Evolutionary conservation across 2,113 vertebrate genomes (phyloP), one percentile per base, ranked within the genome.

Genomic region (Sinocyclocheilus rhinocerous): DNA sequence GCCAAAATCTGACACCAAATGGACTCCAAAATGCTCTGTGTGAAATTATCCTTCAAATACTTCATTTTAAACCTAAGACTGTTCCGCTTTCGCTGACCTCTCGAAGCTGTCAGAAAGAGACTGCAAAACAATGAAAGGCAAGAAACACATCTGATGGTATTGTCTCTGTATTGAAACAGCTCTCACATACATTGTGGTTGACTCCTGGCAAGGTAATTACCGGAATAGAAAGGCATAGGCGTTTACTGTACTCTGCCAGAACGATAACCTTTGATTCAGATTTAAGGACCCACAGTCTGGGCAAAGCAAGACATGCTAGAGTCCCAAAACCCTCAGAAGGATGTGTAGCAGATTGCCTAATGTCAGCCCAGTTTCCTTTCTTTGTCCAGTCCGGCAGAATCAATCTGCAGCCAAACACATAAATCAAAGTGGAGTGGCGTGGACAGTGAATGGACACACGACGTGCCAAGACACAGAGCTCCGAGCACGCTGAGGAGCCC

Each of bases 141-240:
- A 42, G 26, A 29, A 15, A 6, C 24, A 1, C 39, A 48, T 75
- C 24, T 48, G 72, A 75, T 4, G 0, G 75, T 5, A 20, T 77
- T 55, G 72, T 48, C 42, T 45, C 42, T 76, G 75, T 55, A 20
- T 10, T 77, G 48, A 55, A 29, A 29, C 24, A 55, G 75, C 24
- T 29, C 13, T 77, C 48, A 91, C 87, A 90, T 87, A 91, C 89
- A 84, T 69, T 89, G 90, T 82, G 90, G 87, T 15, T 9, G 29
- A 7, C 29, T 50, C 15, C 7, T n/a, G 24, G 22, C 5, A 16
- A 85, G 22, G 48, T 76, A 70, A 39, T 82, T 50, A 52, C 11
- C 15, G 57, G 20, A 83, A 63, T 5, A 50, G 82, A 48, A 24
- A n/a, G 82, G 65, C 13, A 70, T 42, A 42, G 70, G 72, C 70